Percentiles rank a stretch among this genome's conserved stretches.
Conservation (phyloP, 1,140 invertebrate genomes). For the Musca domestica region DNA sequence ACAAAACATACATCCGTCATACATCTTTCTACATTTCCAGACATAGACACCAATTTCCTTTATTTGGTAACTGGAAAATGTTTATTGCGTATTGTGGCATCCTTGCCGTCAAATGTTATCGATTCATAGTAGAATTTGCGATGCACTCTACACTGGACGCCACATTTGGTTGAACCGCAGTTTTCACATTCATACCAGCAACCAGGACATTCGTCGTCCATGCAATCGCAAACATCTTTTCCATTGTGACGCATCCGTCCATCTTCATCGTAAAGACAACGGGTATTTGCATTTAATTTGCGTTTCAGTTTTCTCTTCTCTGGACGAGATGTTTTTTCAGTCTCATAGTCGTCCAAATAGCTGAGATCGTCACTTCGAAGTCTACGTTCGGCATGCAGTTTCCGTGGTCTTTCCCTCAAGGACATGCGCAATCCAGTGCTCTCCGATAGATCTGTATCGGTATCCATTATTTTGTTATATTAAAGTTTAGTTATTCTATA, state of each 20-base stretch:
- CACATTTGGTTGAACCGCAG: slow-evolving; percentile 42
- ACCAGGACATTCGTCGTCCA: slow-evolving; percentile 41
- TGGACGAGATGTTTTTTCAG: slow-evolving; percentile 36
- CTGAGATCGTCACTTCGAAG: slow-evolving; percentile 27
- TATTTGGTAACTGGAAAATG: slow-evolving; percentile 25
- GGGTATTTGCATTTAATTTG: slow-evolving; percentile 20
- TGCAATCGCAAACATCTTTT: slow-evolving; percentile 43
- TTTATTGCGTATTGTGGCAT: slow-evolving; percentile 36
- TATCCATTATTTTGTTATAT: slow-evolving; percentile 13
- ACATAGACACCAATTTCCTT: background rate
- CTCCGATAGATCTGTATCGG: slow-evolving; percentile 12
- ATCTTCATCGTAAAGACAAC: slow-evolving; percentile 42
- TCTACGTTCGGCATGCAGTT: slow-evolving; percentile 21
- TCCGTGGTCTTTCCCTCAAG: slow-evolving; percentile 26
- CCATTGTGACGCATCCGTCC: slow-evolving; percentile 40
- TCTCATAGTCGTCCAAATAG: slow-evolving; percentile 40
- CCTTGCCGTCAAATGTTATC: slow-evolving; percentile 46
- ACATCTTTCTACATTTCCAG: background rate
- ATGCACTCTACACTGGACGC: slow-evolving; percentile 42
- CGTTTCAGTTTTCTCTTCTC: slow-evolving; percentile 37
- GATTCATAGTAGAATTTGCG: slow-evolving; percentile 47
- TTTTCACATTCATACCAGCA: slow-evolving; percentile 43
- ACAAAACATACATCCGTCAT: background rate
- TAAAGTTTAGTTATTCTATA: background rate
- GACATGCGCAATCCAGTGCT: slow-evolving; percentile 26